Percentiles rank a stretch among this genome's conserved stretches.
Conservation (phyloP, 2,113 vertebrate species). For the Takifugu flavidus region DNA sequence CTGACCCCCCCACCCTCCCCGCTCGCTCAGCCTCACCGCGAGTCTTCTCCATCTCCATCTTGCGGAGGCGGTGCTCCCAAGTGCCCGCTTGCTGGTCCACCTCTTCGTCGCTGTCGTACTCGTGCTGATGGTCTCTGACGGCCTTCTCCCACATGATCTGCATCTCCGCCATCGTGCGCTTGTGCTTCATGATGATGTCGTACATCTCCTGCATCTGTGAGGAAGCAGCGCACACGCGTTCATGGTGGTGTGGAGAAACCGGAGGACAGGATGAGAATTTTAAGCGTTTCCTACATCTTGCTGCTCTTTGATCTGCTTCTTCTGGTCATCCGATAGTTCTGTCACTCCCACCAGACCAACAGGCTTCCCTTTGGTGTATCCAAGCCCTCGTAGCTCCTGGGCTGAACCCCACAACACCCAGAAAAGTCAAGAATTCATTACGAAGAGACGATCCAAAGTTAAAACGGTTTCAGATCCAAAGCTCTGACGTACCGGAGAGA, state of each 20-base stretch:
- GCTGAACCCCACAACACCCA: slow-evolving; percentile 67
- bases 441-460: too few species aligned
- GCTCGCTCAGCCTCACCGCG: slow-evolving; percentile 72
- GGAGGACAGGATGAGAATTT: background rate
- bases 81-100: slow-evolving; percentile 86
- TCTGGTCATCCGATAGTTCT: slow-evolving; percentile 93
- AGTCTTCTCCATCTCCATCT: slow-evolving; percentile 99
- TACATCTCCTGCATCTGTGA: slow-evolving; percentile 98
- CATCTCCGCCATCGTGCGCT: slow-evolving; percentile 95
- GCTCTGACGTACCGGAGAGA: slow-evolving; percentile 62
- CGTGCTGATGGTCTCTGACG: slow-evolving; percentile 87
- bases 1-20: too few species aligned
- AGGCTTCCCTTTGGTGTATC: slow-evolving; percentile 94
- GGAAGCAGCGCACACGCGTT: background rate
- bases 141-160: slow-evolving; percentile 95
- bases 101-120: slow-evolving; percentile 96
- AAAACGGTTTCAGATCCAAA: background rate
- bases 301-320: slow-evolving; percentile 94
- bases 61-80: slow-evolving; percentile 93
- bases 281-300: slow-evolving; percentile 81
- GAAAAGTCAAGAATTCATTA: background rate
- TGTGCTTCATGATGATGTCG: slow-evolving; percentile 97
- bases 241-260: background rate
- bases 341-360: slow-evolving; percentile 93
- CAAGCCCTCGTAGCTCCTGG: slow-evolving; percentile 90